Evolutionary conservation across 1,140 invertebrate genomes (phyloP).

Genomic region (Drosophila novamexicana): DNA sequence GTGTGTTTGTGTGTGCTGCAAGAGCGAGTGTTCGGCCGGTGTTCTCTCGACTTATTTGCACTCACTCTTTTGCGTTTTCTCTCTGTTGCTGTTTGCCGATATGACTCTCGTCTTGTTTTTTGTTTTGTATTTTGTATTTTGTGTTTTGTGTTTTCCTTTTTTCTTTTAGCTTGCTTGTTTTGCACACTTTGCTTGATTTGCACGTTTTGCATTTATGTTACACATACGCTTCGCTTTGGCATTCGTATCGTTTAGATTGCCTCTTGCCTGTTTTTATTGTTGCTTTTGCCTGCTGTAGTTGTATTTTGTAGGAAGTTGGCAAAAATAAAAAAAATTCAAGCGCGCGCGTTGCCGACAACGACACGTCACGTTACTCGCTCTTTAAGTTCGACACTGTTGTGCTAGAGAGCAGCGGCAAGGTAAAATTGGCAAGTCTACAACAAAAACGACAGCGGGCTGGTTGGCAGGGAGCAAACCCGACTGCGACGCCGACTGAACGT

Average conservation of each 20-base stretch:
- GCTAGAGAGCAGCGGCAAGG: constrained; percentile 69
- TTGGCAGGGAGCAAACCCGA: constrained; percentile 21
- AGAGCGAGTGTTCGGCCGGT: constrained; percentile 5
- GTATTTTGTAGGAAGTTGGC: constrained; percentile 66
- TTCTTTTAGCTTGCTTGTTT: constrained; percentile 26
- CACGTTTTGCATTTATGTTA: constrained; percentile 52
- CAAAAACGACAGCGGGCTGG: constrained; percentile 37
- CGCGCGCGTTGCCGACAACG: constrained; percentile 68
- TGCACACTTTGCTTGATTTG: constrained; percentile 41
- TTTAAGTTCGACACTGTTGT: constrained; percentile 78
- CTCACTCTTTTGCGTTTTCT: constrained; percentile 24
- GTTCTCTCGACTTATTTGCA: constrained; percentile 16
- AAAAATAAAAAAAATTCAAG: constrained; percentile 42
- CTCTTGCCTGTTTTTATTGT: constrained; percentile 28
- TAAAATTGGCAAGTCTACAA: constrained; percentile 78
- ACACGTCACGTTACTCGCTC: constrained; percentile 81
- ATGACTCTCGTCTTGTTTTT: constrained; percentile 36
- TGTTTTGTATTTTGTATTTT: constrained; percentile 48
- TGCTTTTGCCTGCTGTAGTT: constrained; percentile 24
- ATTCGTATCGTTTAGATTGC: constrained; percentile 44
- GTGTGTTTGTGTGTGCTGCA: not conserved
- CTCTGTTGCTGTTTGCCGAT: constrained; percentile 21
- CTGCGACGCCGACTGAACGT: constrained; percentile 31
- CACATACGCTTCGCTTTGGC: constrained; percentile 39
- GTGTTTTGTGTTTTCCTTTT: constrained; percentile 29